Base-by-base conservation (phyloP, 2,888 invertebrate genomes). In the Temnothorax ravouxi region DNA sequence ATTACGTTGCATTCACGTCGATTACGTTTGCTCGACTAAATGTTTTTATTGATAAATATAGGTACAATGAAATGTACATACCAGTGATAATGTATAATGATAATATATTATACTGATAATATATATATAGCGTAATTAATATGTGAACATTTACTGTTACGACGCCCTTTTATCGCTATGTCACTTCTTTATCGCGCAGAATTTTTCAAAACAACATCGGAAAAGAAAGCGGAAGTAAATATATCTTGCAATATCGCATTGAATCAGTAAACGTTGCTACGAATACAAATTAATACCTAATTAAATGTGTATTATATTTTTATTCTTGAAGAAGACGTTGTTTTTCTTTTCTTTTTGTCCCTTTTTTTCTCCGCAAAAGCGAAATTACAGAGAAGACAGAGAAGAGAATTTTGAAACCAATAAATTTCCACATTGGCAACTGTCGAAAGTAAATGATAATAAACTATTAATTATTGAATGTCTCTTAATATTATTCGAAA, bases 1-100 rank as follows among this genome's bases (percentile, higher is more conserved):
- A 79, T 54, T 72, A 69, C 15, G 34, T 59, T 15, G 54, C 74
- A 47, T 47, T 29, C 61, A 38, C 25, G 11, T 74, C 69, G 29
- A n/a, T 74, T 29, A 44, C 61, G n/a, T 44, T 21, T 21, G 9
- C 41, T 4, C 15, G 25, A 29, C 9, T 56, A 56, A 34, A 71
- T 38, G 15, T 38, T 21, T 50, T 38, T 54, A 25, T 54, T 1
- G 34, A 47, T 29, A 13, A 69, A 71, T 21, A 13, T 47, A 29
- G 29, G 29, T 29, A n/a, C 6, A 69, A 34, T 69, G 2, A 18
- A 29, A 8, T 15, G 9, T 29, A 29, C 29, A 29, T 29, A 29
- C 29, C 29, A 29, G 29, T 29, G 29, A 29, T 29, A 29, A 29
- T 3, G 29, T 29, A 29, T 21, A n/a, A 15, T 71, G 13, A 71